Evolutionary conservation across 2,113 vertebrate species (phyloP).

Genomic region (Alosa alosa): DNA sequence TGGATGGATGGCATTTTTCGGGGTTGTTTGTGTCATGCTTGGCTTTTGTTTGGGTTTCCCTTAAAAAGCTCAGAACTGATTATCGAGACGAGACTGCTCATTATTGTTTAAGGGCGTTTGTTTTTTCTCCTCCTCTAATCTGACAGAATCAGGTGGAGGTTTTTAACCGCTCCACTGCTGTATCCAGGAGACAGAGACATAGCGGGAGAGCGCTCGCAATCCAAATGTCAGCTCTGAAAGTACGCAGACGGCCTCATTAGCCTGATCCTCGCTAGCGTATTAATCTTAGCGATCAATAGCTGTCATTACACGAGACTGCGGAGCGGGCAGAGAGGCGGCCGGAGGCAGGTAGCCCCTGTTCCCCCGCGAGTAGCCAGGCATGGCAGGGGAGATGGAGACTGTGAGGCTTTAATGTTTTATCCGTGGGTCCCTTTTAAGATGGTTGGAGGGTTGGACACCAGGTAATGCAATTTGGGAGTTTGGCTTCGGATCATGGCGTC

Average conservation of each 20-base stretch:
- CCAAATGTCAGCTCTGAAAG: slow-evolving; percentile 22
- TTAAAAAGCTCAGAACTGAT: neutral
- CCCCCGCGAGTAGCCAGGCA: neutral
- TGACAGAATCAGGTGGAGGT: neutral
- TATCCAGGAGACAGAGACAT: neutral
- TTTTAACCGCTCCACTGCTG: neutral
- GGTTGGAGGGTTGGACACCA: neutral
- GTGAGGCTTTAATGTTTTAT: neutral
- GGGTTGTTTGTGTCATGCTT: neutral
- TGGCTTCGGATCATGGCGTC: slow-evolving; percentile 20
- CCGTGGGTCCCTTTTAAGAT: neutral
- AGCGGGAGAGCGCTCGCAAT: neutral
- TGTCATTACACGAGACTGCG: slow-evolving; percentile 18
- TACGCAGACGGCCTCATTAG: slow-evolving; percentile 1
- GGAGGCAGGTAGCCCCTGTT: neutral
- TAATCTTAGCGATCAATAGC: slow-evolving; percentile 30
- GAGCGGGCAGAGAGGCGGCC: neutral
- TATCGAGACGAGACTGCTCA: neutral
- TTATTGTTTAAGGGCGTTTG: neutral
- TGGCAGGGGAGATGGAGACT: neutral
- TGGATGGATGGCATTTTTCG: neutral
- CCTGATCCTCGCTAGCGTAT: slow-evolving; percentile 8
- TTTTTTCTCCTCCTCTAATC: neutral
- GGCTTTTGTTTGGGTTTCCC: neutral
- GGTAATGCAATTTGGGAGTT: neutral